phyloP scores from a whole-genome alignment of 2,113 vertebrate species.

The Podiceps cristatus region DNA sequence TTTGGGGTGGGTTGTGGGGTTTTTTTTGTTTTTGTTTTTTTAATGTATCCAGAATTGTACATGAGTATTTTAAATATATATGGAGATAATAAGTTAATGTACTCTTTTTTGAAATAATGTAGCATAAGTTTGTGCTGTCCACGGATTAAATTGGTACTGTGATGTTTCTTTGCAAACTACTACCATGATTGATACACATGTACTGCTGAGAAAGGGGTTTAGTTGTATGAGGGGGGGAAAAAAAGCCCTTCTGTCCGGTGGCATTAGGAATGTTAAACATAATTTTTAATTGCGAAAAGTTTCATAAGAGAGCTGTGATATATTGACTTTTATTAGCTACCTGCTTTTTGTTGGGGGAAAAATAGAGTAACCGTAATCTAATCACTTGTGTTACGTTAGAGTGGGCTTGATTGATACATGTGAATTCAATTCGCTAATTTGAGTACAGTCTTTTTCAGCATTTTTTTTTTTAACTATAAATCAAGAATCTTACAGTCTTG shows the following conservation, averaged over 20 bases:
- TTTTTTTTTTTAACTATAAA: not conserved
- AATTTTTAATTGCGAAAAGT: not conserved
- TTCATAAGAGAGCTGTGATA: not conserved
- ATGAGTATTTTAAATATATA: not conserved
- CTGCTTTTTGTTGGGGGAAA: not conserved
- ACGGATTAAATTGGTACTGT: not conserved
- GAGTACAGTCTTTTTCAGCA: not conserved
- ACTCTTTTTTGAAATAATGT: not conserved
- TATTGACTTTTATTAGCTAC: not conserved
- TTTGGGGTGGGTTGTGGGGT: not conserved
- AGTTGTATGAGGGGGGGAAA: not conserved
- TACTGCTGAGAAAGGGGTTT: not conserved
- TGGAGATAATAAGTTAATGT: not conserved
- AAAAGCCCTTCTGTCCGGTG: not conserved
- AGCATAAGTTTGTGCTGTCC: not conserved
- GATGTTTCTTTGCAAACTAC: not conserved
- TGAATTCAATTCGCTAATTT: not conserved
- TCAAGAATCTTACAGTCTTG: not conserved
- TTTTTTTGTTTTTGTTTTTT: not conserved
- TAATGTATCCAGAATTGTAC: not conserved
- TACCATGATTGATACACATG: rapidly evolving
- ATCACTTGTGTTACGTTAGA: not conserved
- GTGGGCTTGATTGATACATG: not conserved
- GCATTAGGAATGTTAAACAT: not conserved
- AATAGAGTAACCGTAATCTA: not conserved